These are phyloP conservation scores for Cyanoderma ruficeps DNA, from an alignment of 2,113 vertebrate species.

Conservation along the genomic window DNA sequence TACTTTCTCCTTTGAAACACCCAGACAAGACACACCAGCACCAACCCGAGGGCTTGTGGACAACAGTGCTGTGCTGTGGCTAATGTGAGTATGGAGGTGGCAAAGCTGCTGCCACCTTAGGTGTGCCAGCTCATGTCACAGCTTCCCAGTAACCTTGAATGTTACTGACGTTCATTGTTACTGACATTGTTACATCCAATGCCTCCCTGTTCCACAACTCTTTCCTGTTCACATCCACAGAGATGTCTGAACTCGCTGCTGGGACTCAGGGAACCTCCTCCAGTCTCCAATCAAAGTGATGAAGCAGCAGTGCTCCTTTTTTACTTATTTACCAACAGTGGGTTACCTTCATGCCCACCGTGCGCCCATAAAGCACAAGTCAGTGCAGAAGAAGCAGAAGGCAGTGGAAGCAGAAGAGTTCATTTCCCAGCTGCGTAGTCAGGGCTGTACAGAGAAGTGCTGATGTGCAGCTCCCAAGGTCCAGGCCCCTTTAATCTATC, in stretches of 20 bases:
- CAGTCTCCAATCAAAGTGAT: neutral
- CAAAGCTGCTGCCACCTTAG: neutral
- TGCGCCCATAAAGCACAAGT: neutral
- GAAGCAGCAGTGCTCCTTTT: neutral
- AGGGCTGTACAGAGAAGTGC: neutral
- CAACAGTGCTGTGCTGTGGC: neutral
- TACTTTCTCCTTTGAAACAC: neutral
- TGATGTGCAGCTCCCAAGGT: neutral
- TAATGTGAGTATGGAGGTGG: fast-evolving
- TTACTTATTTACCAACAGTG: neutral
- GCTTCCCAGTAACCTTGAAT: neutral
- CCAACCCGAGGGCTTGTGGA: neutral
- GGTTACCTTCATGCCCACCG: fast-evolving
- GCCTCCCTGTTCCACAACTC: neutral
- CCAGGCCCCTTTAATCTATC: neutral
- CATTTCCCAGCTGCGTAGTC: neutral
- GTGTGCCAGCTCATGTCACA: neutral
- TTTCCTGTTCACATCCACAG: neutral
- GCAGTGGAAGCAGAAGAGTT: neutral
- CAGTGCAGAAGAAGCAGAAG: neutral
- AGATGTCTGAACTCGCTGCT: neutral
- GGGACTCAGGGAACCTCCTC: neutral
- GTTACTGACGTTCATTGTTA: neutral
- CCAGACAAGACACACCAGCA: neutral
- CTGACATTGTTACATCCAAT: neutral